Percentiles rank a stretch among this genome's conserved stretches.
These are phyloP conservation scores for Caenorhabditis elegans DNA, from an alignment of 1,140 invertebrate species.

Conservation along the genomic window DNA sequence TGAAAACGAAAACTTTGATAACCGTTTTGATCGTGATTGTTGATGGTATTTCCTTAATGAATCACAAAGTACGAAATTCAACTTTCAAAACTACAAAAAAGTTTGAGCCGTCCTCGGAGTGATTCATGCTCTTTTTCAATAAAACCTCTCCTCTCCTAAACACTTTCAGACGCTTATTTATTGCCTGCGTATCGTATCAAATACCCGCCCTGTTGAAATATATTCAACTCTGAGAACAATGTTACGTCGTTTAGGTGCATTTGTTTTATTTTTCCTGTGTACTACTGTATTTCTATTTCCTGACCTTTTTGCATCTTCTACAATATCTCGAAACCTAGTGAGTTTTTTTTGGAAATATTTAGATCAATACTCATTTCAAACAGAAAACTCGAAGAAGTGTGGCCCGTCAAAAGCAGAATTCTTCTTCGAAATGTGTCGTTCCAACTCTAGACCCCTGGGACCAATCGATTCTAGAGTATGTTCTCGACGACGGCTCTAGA, in stretches of 20 bases:
- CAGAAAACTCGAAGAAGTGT: neutral
- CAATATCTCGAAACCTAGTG: neutral
- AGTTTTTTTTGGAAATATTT: neutral
- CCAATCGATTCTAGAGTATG: slow-evolving; percentile 12
- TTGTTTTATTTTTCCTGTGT: neutral
- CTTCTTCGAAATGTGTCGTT: slow-evolving; percentile 14
- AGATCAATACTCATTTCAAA: neutral
- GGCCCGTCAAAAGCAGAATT: neutral
- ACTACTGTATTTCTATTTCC: neutral
- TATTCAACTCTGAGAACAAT: neutral
- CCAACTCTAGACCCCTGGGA: neutral
- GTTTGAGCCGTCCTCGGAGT: neutral
- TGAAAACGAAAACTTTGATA: too few species aligned
- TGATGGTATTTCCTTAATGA: neutral
- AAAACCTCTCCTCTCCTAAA: neutral
- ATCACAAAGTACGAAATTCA: neutral
- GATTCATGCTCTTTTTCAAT: neutral
- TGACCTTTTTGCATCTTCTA: neutral
- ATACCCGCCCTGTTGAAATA: neutral
- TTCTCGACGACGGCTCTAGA: slow-evolving; percentile 1
- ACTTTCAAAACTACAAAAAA: neutral
- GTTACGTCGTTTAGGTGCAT: neutral
- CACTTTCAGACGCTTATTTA: neutral
- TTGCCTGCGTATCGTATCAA: neutral
- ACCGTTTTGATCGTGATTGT: too few species aligned